Evolutionary conservation across 2,113 vertebrate species (phyloP).

Genomic region (Brachyhypopomus occidentalis): DNA sequence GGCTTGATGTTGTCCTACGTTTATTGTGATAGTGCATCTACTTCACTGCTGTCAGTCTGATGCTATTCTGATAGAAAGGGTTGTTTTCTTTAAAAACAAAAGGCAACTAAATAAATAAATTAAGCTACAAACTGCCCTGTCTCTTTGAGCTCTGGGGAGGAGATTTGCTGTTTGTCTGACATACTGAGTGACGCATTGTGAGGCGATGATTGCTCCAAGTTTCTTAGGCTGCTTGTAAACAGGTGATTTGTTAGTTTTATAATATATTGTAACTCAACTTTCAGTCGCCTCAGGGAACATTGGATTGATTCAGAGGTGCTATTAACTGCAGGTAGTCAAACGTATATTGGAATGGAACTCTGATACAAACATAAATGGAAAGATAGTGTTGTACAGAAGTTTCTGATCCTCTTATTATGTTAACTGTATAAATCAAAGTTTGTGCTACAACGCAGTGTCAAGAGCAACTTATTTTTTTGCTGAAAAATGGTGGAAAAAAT

Average conservation of each 20-base stretch:
- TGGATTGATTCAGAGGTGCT: conserved; percentile 22
- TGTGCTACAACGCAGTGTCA: no score
- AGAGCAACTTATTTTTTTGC: no score
- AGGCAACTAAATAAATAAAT: background rate
- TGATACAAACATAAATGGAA: conserved; percentile 16
- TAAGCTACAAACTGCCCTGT: conserved; percentile 22
- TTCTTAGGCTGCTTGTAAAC: background rate
- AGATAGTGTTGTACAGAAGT: background rate
- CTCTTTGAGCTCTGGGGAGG: conserved; percentile 7
- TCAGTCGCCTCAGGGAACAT: conserved; percentile 16
- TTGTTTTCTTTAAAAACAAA: conserved; percentile 10
- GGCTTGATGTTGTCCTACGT: conserved; percentile 55
- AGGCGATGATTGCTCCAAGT: background rate
- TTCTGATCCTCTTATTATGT: background rate
- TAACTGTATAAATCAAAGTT: no score
- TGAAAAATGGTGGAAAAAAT: no score
- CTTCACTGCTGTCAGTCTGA: conserved; percentile 37
- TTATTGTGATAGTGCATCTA: conserved; percentile 41
- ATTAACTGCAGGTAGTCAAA: conserved; percentile 12
- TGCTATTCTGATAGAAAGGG: conserved; percentile 38
- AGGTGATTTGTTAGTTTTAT: conserved; percentile 4
- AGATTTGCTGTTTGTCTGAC: background rate
- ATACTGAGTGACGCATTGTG: background rate
- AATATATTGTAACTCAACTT: background rate
- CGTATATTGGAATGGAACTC: conserved; percentile 9